phyloP scores from a whole-genome alignment of 2,113 vertebrate genomes.

The Arizona elegans region DNA sequence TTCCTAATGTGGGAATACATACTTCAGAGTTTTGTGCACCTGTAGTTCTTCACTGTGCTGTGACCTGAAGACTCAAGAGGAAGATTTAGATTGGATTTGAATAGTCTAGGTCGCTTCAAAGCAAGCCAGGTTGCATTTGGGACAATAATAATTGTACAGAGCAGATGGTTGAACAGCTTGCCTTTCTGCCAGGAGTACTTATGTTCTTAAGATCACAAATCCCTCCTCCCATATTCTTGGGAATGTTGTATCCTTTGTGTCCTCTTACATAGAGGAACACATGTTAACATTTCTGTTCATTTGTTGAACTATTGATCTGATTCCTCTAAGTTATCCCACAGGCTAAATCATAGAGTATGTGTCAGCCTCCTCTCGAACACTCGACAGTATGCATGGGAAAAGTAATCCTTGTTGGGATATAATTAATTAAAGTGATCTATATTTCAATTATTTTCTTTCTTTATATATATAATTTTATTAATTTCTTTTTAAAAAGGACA shows the following conservation, averaged over 20 bases:
- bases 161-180: neutral
- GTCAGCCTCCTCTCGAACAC: no score
- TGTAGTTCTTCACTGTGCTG: neutral
- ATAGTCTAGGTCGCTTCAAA: neutral
- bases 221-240: neutral
- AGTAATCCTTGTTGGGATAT: neutral
- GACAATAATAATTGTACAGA: neutral
- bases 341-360: neutral
- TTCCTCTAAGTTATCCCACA: neutral
- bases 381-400: neutral
- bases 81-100: neutral
- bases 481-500: neutral
- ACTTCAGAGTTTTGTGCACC: neutral
- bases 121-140: neutral
- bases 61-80: neutral
- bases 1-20: neutral
- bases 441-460: neutral
- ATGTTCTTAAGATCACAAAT: neutral
- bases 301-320: neutral
- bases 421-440: neutral
- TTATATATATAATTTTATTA: neutral
- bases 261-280: neutral
- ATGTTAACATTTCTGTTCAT: constrained; percentile 1
- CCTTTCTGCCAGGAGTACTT: neutral
- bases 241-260: neutral